Evolutionary conservation across 2,888 invertebrate genomes (phyloP).

Genomic region (Cheilosia grossa): DNA sequence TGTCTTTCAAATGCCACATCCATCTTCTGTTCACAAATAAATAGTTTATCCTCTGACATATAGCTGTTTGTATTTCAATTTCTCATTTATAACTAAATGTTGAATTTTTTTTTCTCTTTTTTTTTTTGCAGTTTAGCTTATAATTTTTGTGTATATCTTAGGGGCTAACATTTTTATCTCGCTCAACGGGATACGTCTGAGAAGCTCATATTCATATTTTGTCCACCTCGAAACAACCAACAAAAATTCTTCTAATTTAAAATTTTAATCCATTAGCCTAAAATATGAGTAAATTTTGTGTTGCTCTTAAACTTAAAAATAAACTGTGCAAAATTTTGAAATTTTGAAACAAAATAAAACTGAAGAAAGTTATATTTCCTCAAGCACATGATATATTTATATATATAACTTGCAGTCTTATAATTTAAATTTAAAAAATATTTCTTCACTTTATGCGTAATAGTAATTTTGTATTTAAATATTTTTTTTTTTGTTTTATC

Average conservation of each 20-base stretch:
- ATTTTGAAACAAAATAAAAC: neutral
- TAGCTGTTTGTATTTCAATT: neutral
- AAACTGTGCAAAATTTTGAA: constrained; percentile 31
- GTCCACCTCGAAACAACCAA: constrained; percentile 28
- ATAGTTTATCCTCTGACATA: constrained; percentile 11
- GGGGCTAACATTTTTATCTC: constrained; percentile 46
- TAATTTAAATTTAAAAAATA: constrained; percentile 72
- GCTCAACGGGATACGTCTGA: constrained; percentile 70
- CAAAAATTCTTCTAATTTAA: constrained; percentile 8
- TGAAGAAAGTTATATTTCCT: constrained; percentile 22
- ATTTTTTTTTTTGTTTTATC: constrained; percentile 3
- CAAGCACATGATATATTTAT: constrained; percentile 58
- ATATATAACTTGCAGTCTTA: constrained; percentile 69
- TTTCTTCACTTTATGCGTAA: constrained; percentile 15
- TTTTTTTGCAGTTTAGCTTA: constrained; percentile 21
- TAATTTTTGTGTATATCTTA: constrained; percentile 57
- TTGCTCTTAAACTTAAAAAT: constrained; percentile 38
- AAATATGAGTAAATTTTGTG: constrained; percentile 25
- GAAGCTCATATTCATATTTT: constrained; percentile 54
- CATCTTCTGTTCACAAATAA: constrained; percentile 39
- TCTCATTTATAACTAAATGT: constrained; percentile 22
- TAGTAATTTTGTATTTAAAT: constrained; percentile 15
- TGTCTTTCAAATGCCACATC: constrained; percentile 28
- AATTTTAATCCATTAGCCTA: constrained; percentile 25
- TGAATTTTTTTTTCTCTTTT: constrained; percentile 18